These are phyloP conservation scores for Amiota communis DNA, from an alignment of 2,888 invertebrate species.

Conservation along the genomic window DNA sequence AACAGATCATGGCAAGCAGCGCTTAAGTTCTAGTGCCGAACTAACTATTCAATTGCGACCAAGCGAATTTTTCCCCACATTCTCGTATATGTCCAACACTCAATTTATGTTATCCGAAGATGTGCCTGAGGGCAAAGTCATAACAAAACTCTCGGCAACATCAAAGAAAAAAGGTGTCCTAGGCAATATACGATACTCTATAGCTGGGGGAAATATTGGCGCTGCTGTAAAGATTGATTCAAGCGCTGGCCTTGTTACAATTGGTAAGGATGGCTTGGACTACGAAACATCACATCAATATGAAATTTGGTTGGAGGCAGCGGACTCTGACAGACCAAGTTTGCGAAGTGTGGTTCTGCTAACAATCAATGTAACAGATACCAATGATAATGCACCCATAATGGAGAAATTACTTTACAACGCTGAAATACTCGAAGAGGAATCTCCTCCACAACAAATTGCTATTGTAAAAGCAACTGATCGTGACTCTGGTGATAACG, in stretches of 20 bases:
- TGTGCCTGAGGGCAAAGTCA: constrained; percentile 82
- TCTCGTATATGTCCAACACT: constrained; percentile 80
- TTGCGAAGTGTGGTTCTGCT: constrained; percentile 86
- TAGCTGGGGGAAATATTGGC: constrained; percentile 95
- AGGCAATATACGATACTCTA: constrained; percentile 83
- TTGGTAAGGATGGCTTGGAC: constrained; percentile 86
- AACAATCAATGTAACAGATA: constrained; percentile 91
- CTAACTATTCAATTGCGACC: constrained; percentile 85
- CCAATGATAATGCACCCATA: constrained; percentile 92
- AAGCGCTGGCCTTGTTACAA: constrained; percentile 85
- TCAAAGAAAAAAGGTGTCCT: constrained; percentile 85
- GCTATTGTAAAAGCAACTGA: constrained; percentile 86
- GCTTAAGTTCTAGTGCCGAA: constrained; percentile 82
- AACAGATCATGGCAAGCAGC: constrained; percentile 83
- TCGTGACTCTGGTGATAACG: constrained; percentile 90
- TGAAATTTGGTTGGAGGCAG: constrained; percentile 93
- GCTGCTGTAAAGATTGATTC: constrained; percentile 88
- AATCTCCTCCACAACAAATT: constrained; percentile 84
- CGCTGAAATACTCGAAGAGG: constrained; percentile 89
- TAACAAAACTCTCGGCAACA: constrained; percentile 84
- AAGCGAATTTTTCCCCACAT: constrained; percentile 85
- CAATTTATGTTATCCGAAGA: constrained; percentile 87
- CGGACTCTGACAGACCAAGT: constrained; percentile 87
- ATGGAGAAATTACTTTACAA: constrained; percentile 88
- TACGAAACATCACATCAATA: constrained; percentile 88